phyloP scores from a whole-genome alignment of 1,140 invertebrate species.

The Bacillus rossius region DNA sequence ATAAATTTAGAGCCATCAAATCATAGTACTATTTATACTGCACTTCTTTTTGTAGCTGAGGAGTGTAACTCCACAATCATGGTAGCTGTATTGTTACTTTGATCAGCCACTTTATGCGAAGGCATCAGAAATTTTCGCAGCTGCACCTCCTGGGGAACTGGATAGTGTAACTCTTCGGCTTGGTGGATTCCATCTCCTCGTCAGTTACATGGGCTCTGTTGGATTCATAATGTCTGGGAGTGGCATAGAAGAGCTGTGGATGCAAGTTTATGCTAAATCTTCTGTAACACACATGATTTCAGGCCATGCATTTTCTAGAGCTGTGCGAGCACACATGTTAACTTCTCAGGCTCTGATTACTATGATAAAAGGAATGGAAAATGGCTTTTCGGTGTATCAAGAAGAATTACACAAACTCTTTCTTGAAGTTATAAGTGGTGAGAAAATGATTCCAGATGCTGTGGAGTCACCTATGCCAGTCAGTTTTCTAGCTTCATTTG shows the following conservation, averaged over 20 bases:
- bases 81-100: constrained; percentile 24
- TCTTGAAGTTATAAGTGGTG: neutral
- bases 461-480: neutral
- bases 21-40: too few relatives aligned
- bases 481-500: neutral
- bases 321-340: constrained; percentile 39
- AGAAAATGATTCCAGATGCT: neutral
- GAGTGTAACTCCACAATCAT: constrained; percentile 12
- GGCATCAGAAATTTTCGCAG: constrained; percentile 39
- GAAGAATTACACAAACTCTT: neutral
- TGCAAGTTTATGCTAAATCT: constrained; percentile 28
- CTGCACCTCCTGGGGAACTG: constrained; percentile 10
- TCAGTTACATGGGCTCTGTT: constrained; percentile 38
- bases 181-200: constrained; percentile 35
- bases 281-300: constrained; percentile 36
- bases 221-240: constrained; percentile 37
- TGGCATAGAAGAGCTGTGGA: constrained; percentile 35
- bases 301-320: constrained; percentile 39
- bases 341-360: constrained; percentile 30
- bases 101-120: constrained; percentile 36
- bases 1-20: too few relatives aligned
- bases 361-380: constrained; percentile 20
- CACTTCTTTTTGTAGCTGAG: neutral
- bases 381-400: neutral
- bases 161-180: constrained; percentile 19